These are phyloP conservation scores for Triplophysa yarkandensis DNA, from an alignment of 2,797 vertebrate genomes.

Conservation along the genomic window DNA sequence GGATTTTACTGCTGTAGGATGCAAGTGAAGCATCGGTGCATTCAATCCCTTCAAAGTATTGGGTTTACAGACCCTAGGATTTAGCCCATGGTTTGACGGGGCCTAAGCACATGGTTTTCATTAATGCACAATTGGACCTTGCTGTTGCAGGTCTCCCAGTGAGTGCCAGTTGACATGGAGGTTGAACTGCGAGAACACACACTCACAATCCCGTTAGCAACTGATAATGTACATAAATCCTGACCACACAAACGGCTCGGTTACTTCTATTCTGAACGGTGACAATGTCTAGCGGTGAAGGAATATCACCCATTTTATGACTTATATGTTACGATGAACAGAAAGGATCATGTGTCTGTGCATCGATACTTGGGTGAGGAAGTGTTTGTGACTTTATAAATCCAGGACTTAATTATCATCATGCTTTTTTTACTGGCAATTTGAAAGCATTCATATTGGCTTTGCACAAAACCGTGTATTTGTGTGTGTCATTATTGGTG, in stretches of 20 bases:
- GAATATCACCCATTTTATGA: no score
- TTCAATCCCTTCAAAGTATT: conserved; percentile 19
- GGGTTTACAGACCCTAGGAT: conserved; percentile 36
- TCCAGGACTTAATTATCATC: conserved; percentile 28
- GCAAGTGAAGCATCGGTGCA: conserved; percentile 30
- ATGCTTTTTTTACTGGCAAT: conserved; percentile 29
- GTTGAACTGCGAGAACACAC: conserved; percentile 47
- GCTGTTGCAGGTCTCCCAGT: conserved; percentile 60
- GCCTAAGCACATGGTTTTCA: conserved; percentile 55
- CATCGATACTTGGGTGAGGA: conserved; percentile 34
- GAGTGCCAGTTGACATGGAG: conserved; percentile 53
- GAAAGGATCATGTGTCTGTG: background rate
- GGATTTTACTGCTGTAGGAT: conserved; percentile 42
- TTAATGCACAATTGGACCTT: conserved; percentile 52
- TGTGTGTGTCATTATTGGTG: conserved; percentile 1
- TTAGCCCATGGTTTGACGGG: conserved; percentile 23
- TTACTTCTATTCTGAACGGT: conserved; percentile 21
- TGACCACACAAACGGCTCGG: conserved; percentile 39
- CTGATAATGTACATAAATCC: conserved; percentile 55
- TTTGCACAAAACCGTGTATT: conserved; percentile 5
- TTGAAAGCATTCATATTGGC: conserved; percentile 4
- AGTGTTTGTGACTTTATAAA: conserved; percentile 38
- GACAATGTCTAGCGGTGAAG: conserved; percentile 28
- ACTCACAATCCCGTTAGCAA: conserved; percentile 54
- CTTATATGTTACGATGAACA: conserved; percentile 17